A percentile compares a stretch with the other conserved stretches of the same genome.
Conservation (phyloP, 2,888 invertebrate genomes). For the Teinopalpus imperialis region DNA sequence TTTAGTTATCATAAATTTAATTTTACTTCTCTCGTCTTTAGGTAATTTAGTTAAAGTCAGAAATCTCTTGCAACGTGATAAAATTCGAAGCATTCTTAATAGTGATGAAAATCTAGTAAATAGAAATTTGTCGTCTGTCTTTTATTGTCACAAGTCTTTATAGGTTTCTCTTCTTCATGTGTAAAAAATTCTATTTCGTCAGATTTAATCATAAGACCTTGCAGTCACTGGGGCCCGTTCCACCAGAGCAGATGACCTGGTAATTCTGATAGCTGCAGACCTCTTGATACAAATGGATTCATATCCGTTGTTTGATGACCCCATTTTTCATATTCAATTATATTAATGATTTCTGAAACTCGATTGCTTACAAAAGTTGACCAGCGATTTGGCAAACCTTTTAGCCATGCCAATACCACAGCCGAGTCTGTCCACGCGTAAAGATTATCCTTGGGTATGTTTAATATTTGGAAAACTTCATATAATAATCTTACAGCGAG, state of each 20-base stretch:
- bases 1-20: slow-evolving; percentile 1
- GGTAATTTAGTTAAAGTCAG: slow-evolving; percentile 15
- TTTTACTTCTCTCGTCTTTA: background rate
- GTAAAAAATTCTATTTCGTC: background rate
- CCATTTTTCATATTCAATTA: slow-evolving; percentile 25
- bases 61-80: slow-evolving; percentile 12
- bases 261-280: slow-evolving; percentile 3
- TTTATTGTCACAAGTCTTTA: background rate
- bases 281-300: slow-evolving; percentile 25
- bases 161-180: slow-evolving; percentile 1
- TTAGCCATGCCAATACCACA: slow-evolving; percentile 34
- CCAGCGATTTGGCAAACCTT: slow-evolving; percentile 23
- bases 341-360: slow-evolving; percentile 30
- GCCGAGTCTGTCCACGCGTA: slow-evolving; percentile 36
- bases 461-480: slow-evolving; percentile 24
- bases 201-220: slow-evolving; percentile 1
- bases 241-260: background rate
- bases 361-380: slow-evolving; percentile 34
- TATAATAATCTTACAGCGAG: slow-evolving; percentile 25
- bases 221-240: slow-evolving; percentile 25
- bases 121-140: background rate
- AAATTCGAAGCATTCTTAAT: slow-evolving; percentile 11
- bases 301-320: slow-evolving; percentile 1
- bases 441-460: slow-evolving; percentile 12
- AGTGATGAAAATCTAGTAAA: slow-evolving; percentile 10